Evolutionary conservation across 92 coral and sea anemone genomes (phyloP).

Genomic region (Phenganax subtilis): DNA sequence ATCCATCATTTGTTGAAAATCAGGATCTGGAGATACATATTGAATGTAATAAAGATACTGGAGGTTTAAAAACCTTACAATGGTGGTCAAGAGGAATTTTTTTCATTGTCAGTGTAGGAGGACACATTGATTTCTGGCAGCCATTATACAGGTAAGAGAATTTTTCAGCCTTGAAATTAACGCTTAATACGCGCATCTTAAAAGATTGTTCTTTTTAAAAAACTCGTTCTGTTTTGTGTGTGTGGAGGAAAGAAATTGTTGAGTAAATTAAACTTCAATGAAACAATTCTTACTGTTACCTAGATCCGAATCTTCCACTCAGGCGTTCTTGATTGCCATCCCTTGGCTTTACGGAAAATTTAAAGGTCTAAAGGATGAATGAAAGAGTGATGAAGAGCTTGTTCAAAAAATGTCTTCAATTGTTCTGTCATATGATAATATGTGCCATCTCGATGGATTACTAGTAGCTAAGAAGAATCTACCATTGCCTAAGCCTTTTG

Average conservation of each 20-base stretch:
- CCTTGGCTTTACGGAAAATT: conserved; percentile 41
- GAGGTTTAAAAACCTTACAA: conserved; percentile 39
- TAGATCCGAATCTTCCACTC: conserved; percentile 52
- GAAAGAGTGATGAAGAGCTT: conserved; percentile 8
- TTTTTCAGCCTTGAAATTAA: no score
- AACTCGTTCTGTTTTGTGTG: no score
- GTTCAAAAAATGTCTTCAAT: neutral
- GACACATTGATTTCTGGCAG: conserved; percentile 53
- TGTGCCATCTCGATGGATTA: neutral
- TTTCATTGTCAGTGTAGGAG: conserved; percentile 42
- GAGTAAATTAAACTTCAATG: no score
- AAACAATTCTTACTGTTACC: no score
- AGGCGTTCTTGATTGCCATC: conserved; percentile 40
- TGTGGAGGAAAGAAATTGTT: no score
- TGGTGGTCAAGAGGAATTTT: conserved; percentile 47
- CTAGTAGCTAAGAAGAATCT: neutral
- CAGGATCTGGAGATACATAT: no score
- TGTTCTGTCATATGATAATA: conserved; percentile 18
- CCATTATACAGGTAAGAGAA: conserved; percentile 42
- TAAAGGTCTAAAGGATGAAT: conserved; percentile 29
- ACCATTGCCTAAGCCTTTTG: neutral
- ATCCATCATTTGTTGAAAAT: no score
- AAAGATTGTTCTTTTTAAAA: no score
- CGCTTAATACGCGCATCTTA: no score
- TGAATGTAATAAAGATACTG: conserved; percentile 46